A percentile compares a stretch with the other conserved stretches of the same genome.
Evolutionary conservation across 2,888 invertebrate genomes (phyloP).

Genomic region (Atherix ibis): DNA sequence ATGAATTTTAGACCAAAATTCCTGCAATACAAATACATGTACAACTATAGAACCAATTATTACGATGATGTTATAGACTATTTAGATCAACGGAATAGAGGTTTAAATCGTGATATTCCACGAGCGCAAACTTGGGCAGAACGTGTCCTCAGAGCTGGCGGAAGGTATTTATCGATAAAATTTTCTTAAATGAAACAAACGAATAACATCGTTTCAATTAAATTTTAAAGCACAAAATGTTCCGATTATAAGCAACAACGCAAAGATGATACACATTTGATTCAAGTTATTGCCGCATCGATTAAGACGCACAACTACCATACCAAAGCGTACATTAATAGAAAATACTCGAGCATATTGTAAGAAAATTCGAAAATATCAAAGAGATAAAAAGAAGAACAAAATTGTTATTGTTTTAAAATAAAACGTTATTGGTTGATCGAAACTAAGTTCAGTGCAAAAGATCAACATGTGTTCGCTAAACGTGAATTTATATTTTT

Average conservation of each 20-base stretch:
- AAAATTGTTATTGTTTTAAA: not conserved
- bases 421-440: slow-evolving; percentile 2
- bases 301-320: slow-evolving; percentile 58
- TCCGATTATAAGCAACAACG: slow-evolving; percentile 16
- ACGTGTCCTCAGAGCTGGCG: slow-evolving; percentile 56
- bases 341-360: slow-evolving; percentile 45
- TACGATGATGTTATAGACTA: slow-evolving; percentile 75
- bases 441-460: too few relatives aligned
- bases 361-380: slow-evolving; percentile 15
- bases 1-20: slow-evolving; percentile 54
- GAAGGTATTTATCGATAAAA: slow-evolving; percentile 17
- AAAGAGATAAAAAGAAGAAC: not conserved
- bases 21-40: slow-evolving; percentile 66
- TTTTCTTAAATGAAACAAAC: not conserved
- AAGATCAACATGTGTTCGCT: not conserved
- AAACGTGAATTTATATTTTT: not conserved
- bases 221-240: slow-evolving; percentile 1
- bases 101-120: slow-evolving; percentile 51
- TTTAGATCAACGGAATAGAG: slow-evolving; percentile 58
- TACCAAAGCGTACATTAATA: slow-evolving; percentile 56
- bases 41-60: slow-evolving; percentile 72
- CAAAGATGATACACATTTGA: slow-evolving; percentile 37
- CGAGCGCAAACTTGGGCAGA: slow-evolving; percentile 77
- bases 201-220: not conserved
- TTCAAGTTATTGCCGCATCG: slow-evolving; percentile 46